Base-by-base conservation (phyloP, 2,888 invertebrate species). In the Hofmannophila pseudospretella region DNA sequence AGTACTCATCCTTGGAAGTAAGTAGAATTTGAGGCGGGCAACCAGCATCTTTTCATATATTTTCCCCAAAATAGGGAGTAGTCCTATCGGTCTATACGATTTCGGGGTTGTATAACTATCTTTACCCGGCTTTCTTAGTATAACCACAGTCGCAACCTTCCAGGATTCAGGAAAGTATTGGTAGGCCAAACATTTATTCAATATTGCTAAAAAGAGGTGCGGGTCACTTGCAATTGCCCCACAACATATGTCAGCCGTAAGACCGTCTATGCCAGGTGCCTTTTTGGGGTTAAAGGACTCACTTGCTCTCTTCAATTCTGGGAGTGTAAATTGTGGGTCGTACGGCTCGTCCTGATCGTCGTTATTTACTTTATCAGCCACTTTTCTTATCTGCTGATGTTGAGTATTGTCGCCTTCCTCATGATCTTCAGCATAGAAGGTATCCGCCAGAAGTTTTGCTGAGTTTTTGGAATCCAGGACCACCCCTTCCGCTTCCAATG, bases 191-290 rank as follows among this genome's bases (percentile, higher is more conserved):
- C 16, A 16, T 16, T 16, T 16, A 5, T 16, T 16, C 3, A 5
- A 3, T 5, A 16, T 16, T 16, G 3, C 5, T 16, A 16, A 5
- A 16, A 16, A 16, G 16, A 16, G 16, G 16, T 16, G 3, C 3
- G 16, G 16, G 22, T 22, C 7, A 7, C 2, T 7, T 7, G 22
- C 22, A 2, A 22, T 22, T 22, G 22, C 22, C 2, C 8, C 4
- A 2, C 7, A 4, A 22, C 22, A 22, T 7, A 42, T 44, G 9
- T 44, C 44, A 0, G 47, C 40, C 3, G 44, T 42, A 13, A 47
- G 16, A 1, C 44, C 47, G 11, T 47, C 44, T 0, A 16, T n/a
- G 2, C 48, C 48, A 1, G 48, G 45, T 0, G 47, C 45, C 22
- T 43, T 45, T 9, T 36, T 39, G 0, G 43, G 42, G 35, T 41